Evolutionary conservation across 2,888 invertebrate species (phyloP), one percentile per base, ranked within the genome.

Genomic region (Tipula unca): DNA sequence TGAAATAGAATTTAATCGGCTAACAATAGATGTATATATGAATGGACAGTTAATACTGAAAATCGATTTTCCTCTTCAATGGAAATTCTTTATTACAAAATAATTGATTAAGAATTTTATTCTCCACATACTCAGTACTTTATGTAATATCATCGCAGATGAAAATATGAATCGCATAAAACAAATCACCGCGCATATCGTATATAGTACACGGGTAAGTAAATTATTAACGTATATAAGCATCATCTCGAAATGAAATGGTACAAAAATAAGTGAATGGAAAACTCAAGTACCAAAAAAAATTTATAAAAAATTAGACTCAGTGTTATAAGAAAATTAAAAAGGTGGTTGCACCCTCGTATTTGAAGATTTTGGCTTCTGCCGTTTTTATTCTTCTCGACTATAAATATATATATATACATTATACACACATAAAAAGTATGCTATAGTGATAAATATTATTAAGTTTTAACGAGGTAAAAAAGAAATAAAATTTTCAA

Each of bases 381-480:
- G 20, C 69, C 69, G 17, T 17, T 48, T 48, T 48, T 48, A 17
- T 48, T 17, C 3, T 6, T 48, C 25, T 69, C 10, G 69, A 39
- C 1, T 48, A 25, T 69, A 25, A n/a, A n/a, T n/a, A 69, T 69
- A 69, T 25, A 17, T 39, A 10, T 39, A 5, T 0, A 6, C 5
- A 6, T 8, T 13, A 39, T 39, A n/a, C n/a, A 17, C 3, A 17
- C n/a, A 48, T 69, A 54, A 69, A 25, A 69, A 69, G 69, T 25
- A 69, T 25, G n/a, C n/a, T n/a, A n/a, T 69, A 69, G 69, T 69
- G 69, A 69, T 69, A 69, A 69, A 69, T 69, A 69, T 69, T 69
- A 69, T 69, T 69, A 69, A 69, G 69, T 69, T 69, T 69, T 69
- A 69, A 69, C 69, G 83, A 83, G 83, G 83, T 83, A 83, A 83